phyloP scores from a whole-genome alignment of 2,797 vertebrate genomes.

The Poeciliopsis presidionis region DNA sequence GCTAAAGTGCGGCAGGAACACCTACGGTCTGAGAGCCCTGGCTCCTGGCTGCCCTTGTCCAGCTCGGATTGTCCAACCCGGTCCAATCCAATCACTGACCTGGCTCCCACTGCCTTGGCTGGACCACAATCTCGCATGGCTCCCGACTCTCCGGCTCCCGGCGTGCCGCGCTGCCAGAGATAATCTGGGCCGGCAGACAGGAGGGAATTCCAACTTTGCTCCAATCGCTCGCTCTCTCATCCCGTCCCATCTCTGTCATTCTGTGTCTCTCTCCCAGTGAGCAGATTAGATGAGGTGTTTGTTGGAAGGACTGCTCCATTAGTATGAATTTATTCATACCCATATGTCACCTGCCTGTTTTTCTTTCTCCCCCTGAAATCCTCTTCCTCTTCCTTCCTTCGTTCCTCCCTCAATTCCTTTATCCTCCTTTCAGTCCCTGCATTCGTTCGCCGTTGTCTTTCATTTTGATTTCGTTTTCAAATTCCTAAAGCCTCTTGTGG shows the following conservation, averaged over 20 bases:
- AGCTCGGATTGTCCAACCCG: constrained; percentile 34
- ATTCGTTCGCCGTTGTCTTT: constrained; percentile 1
- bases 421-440: background rate
- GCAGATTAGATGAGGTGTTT: constrained; percentile 78
- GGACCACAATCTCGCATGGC: constrained; percentile 50
- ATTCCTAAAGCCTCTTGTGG: background rate
- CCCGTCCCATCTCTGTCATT: constrained; percentile 26
- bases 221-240: constrained; percentile 30
- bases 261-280: constrained; percentile 59
- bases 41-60: constrained; percentile 42
- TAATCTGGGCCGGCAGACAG: constrained; percentile 79
- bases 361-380: constrained; percentile 32
- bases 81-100: constrained; percentile 52
- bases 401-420: constrained; percentile 11
- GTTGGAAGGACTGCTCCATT: constrained; percentile 79
- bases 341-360: constrained; percentile 70
- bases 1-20: constrained; percentile 12
- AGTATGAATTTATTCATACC: constrained; percentile 83
- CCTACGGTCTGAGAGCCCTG: background rate
- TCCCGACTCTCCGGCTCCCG: constrained; percentile 42
- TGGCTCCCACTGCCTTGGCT: constrained; percentile 57
- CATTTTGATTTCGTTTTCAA: constrained; percentile 10
- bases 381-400: constrained; percentile 4
- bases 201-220: constrained; percentile 76
- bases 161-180: constrained; percentile 71